Evolutionary conservation across 2,888 invertebrate species (phyloP), one percentile per base, ranked within the genome.

Genomic region (Celastrina argiolus): DNA sequence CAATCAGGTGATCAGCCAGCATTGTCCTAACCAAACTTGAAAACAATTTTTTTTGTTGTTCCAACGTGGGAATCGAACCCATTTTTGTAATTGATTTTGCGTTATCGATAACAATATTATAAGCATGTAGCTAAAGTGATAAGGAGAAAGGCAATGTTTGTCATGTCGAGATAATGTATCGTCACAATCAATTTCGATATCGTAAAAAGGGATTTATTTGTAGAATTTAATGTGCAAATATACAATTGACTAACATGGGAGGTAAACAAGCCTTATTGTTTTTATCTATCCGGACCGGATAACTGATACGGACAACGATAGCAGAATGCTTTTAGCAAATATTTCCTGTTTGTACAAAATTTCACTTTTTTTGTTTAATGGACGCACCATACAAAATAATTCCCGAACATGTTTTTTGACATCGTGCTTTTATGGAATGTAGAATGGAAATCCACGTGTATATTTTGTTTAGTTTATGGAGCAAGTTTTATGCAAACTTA

Each of bases 251-350:
- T 58, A 58, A 58, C 58, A 58, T 31, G 31, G 31, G n/a, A 16
- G 16, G 36, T 59, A 59, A 59, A 59, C 59, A 36, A 34, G 34
- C 34, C 36, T 31, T 36, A 16, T 61, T 61, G 61, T 61, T 61
- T 61, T 69, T 72, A 72, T 72, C 71, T 69, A 68, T 67, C 63
- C 63, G 65, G 61, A 68, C 69, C 69, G 72, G 71, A 72, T 68
- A 70, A 61, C 69, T 67, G 69, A 71, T 71, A 70, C 56, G 51
- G 65, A 66, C 69, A 67, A 51, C 51, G 63, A 36, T 59, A 36
- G 36, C 22, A 1, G 22, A 61, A 61, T 61, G 61, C 51, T 61
- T 61, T 61, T 61, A 61, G 61, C 61, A 18, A 61, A 61, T 61
- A 36, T 39, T 39, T 61, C 61, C 61, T 61, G 61, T 61, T 36